Evolutionary conservation across 1,140 invertebrate species (phyloP).

Genomic region (Cylas formicarius): DNA sequence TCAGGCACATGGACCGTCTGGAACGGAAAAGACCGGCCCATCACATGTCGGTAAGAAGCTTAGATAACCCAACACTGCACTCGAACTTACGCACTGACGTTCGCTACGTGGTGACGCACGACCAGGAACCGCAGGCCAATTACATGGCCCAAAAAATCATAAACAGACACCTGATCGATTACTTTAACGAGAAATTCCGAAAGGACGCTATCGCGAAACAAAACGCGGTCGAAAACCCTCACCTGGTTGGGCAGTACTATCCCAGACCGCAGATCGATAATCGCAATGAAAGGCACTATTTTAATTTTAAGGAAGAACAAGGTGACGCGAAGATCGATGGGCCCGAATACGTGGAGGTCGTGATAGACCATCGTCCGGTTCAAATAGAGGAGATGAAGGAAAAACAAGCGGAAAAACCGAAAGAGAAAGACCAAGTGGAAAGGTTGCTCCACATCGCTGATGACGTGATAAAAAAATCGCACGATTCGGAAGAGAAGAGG

Average conservation of each 20-base stretch:
- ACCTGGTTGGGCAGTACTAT: constrained; percentile 10
- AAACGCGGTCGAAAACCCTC: constrained; percentile 11
- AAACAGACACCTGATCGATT: constrained; percentile 11
- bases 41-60: constrained; percentile 21
- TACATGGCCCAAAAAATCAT: constrained; percentile 6
- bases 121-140: constrained; percentile 7
- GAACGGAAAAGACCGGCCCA: constrained; percentile 17
- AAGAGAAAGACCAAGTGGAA: too few relatives aligned
- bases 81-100: constrained; percentile 4
- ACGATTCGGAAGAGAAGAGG: too few relatives aligned
- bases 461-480: too few relatives aligned
- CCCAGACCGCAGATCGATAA: background rate
- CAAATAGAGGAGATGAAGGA: background rate
- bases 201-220: constrained; percentile 10
- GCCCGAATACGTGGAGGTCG: too few relatives aligned
- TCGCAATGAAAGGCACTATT: constrained; percentile 3
- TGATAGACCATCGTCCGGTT: background rate
- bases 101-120: constrained; percentile 3
- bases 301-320: constrained; percentile 12
- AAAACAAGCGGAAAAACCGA: background rate
- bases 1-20: constrained; percentile 11
- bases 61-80: constrained; percentile 4
- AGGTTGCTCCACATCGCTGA: too few relatives aligned
- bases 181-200: constrained; percentile 12
- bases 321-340: background rate